These are phyloP conservation scores for Drosophila dives DNA, from an alignment of 2,888 invertebrate species.

Conservation along the genomic window DNA sequence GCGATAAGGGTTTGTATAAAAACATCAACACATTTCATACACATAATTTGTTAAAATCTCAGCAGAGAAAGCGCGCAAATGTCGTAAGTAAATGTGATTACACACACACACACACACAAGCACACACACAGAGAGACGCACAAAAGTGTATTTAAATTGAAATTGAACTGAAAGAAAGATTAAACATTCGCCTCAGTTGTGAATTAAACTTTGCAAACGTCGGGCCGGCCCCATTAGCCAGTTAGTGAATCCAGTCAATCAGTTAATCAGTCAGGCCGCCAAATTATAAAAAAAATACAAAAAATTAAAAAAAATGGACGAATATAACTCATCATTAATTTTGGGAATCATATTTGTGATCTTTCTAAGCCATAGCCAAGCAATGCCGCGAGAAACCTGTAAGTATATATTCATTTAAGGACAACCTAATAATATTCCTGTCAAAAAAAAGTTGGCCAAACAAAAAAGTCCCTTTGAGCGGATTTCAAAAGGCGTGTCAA, in stretches of 20 bases:
- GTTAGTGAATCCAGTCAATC: slow-evolving; percentile 7
- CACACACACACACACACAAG: slow-evolving; percentile 27
- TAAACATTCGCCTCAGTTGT: slow-evolving; percentile 63
- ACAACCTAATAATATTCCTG: not conserved
- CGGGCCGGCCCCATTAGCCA: slow-evolving; percentile 36
- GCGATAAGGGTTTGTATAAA: slow-evolving; percentile 54
- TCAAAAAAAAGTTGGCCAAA: not conserved
- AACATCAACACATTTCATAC: slow-evolving; percentile 55
- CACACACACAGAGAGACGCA: slow-evolving; percentile 12
- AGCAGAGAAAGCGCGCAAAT: slow-evolving; percentile 69
- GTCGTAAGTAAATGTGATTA: slow-evolving; percentile 56
- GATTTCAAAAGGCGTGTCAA: not conserved
- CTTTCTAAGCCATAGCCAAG: slow-evolving; percentile 12
- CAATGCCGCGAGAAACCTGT: slow-evolving; percentile 18
- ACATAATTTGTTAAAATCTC: slow-evolving; percentile 46
- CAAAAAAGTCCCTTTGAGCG: not conserved
- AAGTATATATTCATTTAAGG: slow-evolving; percentile 15
- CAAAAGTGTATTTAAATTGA: slow-evolving; percentile 30
- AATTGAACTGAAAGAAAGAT: slow-evolving; percentile 52
- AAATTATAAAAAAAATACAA: slow-evolving; percentile 1
- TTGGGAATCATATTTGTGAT: slow-evolving; percentile 13
- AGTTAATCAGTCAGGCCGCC: not conserved
- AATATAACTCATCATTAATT: slow-evolving; percentile 5
- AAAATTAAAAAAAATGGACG: slow-evolving; percentile 19
- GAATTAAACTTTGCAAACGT: slow-evolving; percentile 68